Conservation (phyloP, 2,888 invertebrate species). For the Liposcelis brunnea region DNA sequence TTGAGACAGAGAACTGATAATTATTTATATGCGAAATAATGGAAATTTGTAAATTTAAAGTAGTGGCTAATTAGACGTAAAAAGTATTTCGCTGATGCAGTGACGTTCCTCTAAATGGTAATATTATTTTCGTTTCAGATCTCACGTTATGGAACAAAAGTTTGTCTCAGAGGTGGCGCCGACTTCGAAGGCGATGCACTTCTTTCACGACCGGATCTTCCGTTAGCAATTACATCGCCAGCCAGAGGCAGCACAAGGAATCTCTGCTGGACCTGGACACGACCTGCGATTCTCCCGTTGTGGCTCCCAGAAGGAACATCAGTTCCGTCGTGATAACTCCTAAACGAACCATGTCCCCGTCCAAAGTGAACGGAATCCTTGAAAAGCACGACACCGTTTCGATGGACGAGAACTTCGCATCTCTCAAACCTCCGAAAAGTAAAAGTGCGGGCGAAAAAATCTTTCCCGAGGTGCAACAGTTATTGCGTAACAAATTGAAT, state of each 20-base stretch:
- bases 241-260: slow-evolving; percentile 21
- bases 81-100: no score
- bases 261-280: slow-evolving; percentile 32
- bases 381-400: not conserved
- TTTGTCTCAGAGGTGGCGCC: slow-evolving; percentile 56
- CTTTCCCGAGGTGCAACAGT: slow-evolving; percentile 18
- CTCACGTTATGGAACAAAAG: slow-evolving; percentile 53
- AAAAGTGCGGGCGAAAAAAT: slow-evolving; percentile 1
- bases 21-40: no score
- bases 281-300: slow-evolving; percentile 21
- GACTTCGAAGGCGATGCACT: slow-evolving; percentile 50
- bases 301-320: slow-evolving; percentile 20
- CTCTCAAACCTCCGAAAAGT: not conserved
- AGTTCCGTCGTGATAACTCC: slow-evolving; percentile 24
- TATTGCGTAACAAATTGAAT: slow-evolving; percentile 43
- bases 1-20: no score
- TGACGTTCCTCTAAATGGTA: no score
- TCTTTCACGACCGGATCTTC: slow-evolving; percentile 25
- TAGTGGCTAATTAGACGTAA: no score
- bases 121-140: no score
- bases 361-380: slow-evolving; percentile 11
- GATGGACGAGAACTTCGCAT: not conserved
- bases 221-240: slow-evolving; percentile 6
- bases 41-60: no score
- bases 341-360: slow-evolving; percentile 25